These are phyloP conservation scores for Pissodes strobi DNA, from an alignment of 1,140 invertebrate genomes.

Conservation along the genomic window DNA sequence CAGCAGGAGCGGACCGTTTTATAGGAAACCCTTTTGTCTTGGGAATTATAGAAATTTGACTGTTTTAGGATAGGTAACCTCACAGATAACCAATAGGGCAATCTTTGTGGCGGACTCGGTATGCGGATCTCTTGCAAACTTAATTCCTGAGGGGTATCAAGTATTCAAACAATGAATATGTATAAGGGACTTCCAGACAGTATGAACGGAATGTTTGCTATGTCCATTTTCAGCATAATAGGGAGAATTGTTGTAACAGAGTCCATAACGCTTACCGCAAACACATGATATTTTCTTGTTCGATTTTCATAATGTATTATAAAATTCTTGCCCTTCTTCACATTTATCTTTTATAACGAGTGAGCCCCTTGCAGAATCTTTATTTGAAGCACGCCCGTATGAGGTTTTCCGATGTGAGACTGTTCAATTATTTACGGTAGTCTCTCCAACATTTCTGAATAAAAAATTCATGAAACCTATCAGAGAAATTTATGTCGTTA, in stretches of 20 bases:
- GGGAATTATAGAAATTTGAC: conserved; percentile 15
- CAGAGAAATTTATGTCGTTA: conserved; percentile 10
- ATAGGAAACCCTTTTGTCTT: not conserved
- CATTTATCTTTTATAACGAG: no score
- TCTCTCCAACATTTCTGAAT: not conserved
- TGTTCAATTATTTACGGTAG: conserved; percentile 1
- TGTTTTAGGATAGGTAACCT: not conserved
- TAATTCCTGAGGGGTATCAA: not conserved
- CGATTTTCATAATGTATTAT: no score
- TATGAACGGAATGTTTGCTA: no score
- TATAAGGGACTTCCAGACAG: no score
- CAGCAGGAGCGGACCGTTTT: not conserved
- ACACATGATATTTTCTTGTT: no score
- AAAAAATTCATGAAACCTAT: conserved; percentile 16
- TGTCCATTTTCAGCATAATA: no score
- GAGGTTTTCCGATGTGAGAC: no score
- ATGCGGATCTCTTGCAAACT: not conserved
- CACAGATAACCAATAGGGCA: conserved; percentile 1
- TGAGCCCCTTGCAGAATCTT: no score
- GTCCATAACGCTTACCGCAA: no score
- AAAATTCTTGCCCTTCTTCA: no score
- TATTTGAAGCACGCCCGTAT: no score
- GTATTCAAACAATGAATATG: not conserved
- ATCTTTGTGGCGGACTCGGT: not conserved
- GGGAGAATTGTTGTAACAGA: no score